These are phyloP conservation scores for Myiozetetes cayanensis DNA, from an alignment of 2,113 vertebrate species.

Conservation along the genomic window DNA sequence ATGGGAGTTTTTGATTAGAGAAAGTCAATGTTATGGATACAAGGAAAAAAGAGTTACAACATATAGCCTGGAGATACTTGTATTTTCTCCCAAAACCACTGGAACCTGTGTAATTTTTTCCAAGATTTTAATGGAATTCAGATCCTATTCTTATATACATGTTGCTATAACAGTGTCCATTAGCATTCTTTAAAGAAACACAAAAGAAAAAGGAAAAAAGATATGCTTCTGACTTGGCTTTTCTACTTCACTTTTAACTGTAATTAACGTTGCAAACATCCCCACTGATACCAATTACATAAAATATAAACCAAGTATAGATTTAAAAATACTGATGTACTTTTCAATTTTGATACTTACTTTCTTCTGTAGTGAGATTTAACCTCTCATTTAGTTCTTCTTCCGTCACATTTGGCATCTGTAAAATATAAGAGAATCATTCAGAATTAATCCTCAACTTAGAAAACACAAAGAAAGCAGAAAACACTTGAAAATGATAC, in stretches of 20 bases:
- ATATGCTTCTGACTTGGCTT: not conserved
- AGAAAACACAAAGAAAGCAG: not conserved
- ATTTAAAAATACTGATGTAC: not conserved
- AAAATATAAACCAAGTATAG: not conserved
- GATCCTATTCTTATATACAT: not conserved
- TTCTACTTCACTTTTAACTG: not conserved
- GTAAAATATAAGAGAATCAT: not conserved
- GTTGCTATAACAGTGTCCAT: not conserved
- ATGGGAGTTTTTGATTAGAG: not conserved
- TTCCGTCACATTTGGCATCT: fast-evolving
- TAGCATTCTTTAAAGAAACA: not conserved
- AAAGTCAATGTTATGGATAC: not conserved
- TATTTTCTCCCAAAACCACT: not conserved
- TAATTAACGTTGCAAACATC: not conserved
- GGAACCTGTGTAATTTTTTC: not conserved
- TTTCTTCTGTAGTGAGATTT: slow-evolving; percentile 64
- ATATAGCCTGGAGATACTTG: not conserved
- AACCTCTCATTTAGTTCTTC: slow-evolving; percentile 44
- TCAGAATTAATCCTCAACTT: not conserved
- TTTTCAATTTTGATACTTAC: slow-evolving; percentile 62
- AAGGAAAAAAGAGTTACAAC: not conserved
- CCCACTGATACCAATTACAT: not conserved
- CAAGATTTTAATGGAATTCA: not conserved
- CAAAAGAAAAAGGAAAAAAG: not conserved
- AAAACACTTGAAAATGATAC: not conserved